These are phyloP conservation scores for Hypena proboscidalis DNA, from an alignment of 2,888 invertebrate species.

Conservation along the genomic window DNA sequence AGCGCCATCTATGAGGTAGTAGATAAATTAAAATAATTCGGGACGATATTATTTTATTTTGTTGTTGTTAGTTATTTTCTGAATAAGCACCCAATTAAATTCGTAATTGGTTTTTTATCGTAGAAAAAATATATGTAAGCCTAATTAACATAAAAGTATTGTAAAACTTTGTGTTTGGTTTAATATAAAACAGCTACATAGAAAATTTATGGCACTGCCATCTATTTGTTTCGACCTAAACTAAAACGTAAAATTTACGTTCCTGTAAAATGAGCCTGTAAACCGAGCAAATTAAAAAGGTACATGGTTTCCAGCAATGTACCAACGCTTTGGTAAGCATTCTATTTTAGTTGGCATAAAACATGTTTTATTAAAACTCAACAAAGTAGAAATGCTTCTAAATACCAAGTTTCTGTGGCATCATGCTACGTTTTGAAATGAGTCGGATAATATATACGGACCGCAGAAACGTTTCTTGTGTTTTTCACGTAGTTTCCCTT, in stretches of 20 bases:
- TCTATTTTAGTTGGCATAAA: constrained; percentile 45
- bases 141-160: no score
- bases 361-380: constrained; percentile 45
- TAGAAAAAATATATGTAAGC: no score
- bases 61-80: no score
- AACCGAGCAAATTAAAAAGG: constrained; percentile 28
- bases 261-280: constrained; percentile 28
- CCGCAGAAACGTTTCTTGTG: constrained; percentile 55
- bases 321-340: constrained; percentile 12
- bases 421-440: constrained; percentile 28
- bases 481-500: constrained; percentile 81
- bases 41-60: no score
- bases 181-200: no score
- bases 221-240: constrained; percentile 43
- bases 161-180: no score
- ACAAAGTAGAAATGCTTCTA: constrained; percentile 42
- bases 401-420: neutral
- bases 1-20: constrained; percentile 28
- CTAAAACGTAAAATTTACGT: constrained; percentile 53
- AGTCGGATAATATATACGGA: constrained; percentile 53
- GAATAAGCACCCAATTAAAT: no score
- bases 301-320: no score
- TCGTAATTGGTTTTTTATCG: no score
- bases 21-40: no score
- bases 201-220: constrained; percentile 41